phyloP scores from a whole-genome alignment of 2,113 vertebrate genomes.

The Carettochelys insculpta region DNA sequence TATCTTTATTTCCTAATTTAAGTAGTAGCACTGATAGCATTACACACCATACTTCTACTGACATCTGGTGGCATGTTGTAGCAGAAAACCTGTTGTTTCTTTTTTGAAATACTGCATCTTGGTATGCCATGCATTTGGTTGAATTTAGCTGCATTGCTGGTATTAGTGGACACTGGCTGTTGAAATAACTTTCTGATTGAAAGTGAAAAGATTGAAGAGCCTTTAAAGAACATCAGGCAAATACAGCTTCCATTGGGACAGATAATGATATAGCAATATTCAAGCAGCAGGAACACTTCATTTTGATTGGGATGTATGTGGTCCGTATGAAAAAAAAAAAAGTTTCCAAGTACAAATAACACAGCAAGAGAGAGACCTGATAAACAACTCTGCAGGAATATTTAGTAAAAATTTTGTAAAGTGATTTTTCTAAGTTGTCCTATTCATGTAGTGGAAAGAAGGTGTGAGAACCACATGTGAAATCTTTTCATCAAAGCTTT shows the following conservation, averaged over 20 bases:
- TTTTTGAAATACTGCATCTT: background rate
- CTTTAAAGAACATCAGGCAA: background rate
- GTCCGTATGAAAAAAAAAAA: too few relatives aligned
- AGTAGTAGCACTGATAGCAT: background rate
- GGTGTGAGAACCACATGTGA: background rate
- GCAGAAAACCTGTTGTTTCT: background rate
- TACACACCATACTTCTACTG: conserved; percentile 39
- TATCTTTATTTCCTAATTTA: background rate
- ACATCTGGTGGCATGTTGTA: conserved; percentile 34
- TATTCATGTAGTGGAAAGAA: background rate
- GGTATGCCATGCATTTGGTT: background rate
- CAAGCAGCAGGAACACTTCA: background rate
- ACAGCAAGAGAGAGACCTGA: accelerated
- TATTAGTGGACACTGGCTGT: background rate
- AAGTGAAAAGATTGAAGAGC: background rate
- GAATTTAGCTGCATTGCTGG: background rate
- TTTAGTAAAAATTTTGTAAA: background rate
- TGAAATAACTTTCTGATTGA: background rate
- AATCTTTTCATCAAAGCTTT: background rate
- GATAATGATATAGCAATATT: background rate
- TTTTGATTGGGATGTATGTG: background rate
- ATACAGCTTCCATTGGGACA: accelerated
- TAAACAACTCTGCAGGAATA: background rate
- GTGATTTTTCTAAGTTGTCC: background rate
- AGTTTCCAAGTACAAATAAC: too few relatives aligned